A percentile compares a stretch with the other conserved stretches of the same genome.
phyloP scores from a whole-genome alignment of 53 echinoderm and acorn worm species.

The Glandiceps talaboti region DNA sequence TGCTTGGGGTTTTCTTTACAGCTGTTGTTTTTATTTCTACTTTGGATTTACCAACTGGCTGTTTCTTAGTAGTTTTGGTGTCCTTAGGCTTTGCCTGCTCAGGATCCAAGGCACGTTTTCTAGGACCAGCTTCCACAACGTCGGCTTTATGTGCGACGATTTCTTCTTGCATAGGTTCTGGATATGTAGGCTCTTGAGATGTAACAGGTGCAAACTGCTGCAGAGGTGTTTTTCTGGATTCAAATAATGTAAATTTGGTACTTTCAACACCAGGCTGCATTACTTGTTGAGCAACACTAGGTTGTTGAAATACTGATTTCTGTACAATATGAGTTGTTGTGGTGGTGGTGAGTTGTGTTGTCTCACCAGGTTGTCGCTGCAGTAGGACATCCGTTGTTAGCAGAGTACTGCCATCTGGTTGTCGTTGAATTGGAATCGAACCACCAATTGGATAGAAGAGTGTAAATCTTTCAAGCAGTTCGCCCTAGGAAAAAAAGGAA shows the following conservation, averaged over 20 bases:
- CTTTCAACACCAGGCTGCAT: too few relatives aligned
- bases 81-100: background rate
- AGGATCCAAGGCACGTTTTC: background rate
- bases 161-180: background rate
- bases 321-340: background rate
- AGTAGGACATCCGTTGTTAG: background rate
- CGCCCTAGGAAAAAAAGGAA: background rate
- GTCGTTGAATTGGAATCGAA: too few relatives aligned
- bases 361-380: background rate
- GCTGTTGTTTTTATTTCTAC: background rate
- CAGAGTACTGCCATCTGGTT: background rate
- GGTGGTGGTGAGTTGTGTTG: background rate
- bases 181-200: background rate
- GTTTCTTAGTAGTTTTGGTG: background rate
- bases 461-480: background rate
- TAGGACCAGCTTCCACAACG: background rate
- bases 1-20: background rate
- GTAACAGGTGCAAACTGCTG: background rate
- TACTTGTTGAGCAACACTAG: too few relatives aligned
- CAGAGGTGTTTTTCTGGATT: too few relatives aligned
- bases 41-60: background rate
- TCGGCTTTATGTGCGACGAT: background rate
- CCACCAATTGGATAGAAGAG: background rate
- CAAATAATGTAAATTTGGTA: too few relatives aligned
- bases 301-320: background rate